Percentiles rank a stretch among this genome's conserved stretches.
phyloP scores from a whole-genome alignment of 2,113 vertebrate genomes.

The Ellobius talpinus region DNA sequence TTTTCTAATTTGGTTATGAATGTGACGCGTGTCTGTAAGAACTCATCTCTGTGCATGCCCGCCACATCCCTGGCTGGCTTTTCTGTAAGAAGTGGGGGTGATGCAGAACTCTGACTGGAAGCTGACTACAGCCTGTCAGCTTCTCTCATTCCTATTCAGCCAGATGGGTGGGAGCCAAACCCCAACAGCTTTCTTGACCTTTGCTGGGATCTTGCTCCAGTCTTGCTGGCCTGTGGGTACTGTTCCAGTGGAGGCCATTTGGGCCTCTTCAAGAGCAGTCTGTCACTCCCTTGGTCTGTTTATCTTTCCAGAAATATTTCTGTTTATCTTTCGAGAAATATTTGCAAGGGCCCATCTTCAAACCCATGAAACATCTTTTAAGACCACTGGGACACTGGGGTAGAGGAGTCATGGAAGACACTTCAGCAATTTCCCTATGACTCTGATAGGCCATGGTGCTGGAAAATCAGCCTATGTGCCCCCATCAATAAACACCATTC shows the following conservation, averaged over 20 bases:
- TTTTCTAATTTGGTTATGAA: neutral
- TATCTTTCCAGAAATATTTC: neutral
- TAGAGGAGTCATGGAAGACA: neutral
- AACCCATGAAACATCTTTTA: constrained; percentile 24
- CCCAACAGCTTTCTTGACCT: no score
- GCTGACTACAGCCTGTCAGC: neutral
- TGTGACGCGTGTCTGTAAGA: neutral
- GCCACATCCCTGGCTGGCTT: neutral
- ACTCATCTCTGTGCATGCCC: no score
- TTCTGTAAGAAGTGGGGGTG: neutral
- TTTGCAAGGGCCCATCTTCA: neutral
- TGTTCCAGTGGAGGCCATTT: neutral
- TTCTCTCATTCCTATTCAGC: neutral
- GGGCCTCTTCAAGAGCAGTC: neutral
- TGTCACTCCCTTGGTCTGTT: neutral
- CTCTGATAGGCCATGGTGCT: neutral
- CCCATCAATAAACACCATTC: neutral
- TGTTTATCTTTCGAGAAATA: neutral
- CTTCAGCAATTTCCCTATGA: neutral
- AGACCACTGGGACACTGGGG: neutral
- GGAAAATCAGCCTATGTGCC: fast-evolving
- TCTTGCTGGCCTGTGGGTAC: neutral
- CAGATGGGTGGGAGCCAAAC: neutral
- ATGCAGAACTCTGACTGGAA: neutral
- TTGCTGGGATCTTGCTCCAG: neutral